A percentile compares a stretch with the other conserved stretches of the same genome.
phyloP scores from a whole-genome alignment of 1,140 invertebrate genomes.

The Aphidius ervi region DNA sequence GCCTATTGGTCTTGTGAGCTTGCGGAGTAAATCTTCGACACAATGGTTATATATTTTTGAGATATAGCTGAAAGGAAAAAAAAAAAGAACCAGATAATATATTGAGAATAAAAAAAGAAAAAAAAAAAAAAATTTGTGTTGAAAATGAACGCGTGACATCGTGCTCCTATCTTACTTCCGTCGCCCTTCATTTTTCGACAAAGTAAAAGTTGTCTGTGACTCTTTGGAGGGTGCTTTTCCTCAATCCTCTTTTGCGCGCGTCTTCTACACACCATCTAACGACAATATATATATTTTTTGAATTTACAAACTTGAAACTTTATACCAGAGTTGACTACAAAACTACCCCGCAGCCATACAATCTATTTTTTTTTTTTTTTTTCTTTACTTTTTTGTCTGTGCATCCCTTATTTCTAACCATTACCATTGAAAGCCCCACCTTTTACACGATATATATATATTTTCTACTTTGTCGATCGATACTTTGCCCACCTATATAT shows the following conservation, averaged over 20 bases:
- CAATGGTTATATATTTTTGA: neutral
- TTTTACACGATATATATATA: conserved; percentile 27
- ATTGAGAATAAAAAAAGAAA: conserved; percentile 14
- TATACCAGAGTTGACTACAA: too few relatives aligned
- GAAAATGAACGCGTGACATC: conserved; percentile 25
- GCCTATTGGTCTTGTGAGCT: too few relatives aligned
- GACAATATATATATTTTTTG: neutral
- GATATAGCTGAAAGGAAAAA: neutral
- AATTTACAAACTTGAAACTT: too few relatives aligned
- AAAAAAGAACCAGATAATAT: conserved; percentile 10
- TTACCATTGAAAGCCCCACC: conserved; percentile 6
- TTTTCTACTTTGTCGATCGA: conserved; percentile 35
- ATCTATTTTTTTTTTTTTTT: neutral
- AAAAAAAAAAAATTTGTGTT: conserved; percentile 25
- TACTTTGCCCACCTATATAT: conserved; percentile 39
- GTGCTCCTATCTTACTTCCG: conserved; percentile 39
- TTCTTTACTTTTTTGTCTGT: conserved; percentile 4
- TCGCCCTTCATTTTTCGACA: conserved; percentile 26
- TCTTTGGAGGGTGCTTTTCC: conserved; percentile 33
- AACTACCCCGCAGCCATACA: too few relatives aligned
- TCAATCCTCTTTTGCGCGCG: conserved; percentile 9
- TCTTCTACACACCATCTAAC: conserved; percentile 22
- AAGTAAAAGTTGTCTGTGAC: conserved; percentile 35
- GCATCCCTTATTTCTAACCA: conserved; percentile 17
- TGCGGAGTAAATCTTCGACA: too few relatives aligned